These are phyloP conservation scores for Triops longicaudatus DNA, from an alignment of 1,140 invertebrate genomes.

Conservation along the genomic window DNA sequence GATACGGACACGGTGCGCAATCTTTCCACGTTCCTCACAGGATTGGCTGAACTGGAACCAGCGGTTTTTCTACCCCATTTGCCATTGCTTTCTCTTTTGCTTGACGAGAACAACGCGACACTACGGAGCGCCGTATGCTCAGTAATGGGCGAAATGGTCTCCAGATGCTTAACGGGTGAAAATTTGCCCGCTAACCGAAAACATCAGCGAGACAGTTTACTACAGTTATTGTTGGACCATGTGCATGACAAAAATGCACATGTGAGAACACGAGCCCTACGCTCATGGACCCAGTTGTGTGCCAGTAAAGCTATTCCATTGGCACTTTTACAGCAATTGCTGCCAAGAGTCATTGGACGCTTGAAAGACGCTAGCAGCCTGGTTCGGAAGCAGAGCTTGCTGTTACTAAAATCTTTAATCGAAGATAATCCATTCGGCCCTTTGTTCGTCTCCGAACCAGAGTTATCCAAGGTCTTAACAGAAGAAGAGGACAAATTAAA, in stretches of 20 bases:
- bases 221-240: constrained; percentile 67
- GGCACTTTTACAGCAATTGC: constrained; percentile 50
- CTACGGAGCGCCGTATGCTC: constrained; percentile 70
- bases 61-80: constrained; percentile 55
- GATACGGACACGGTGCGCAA: constrained; percentile 51
- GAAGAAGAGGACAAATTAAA: constrained; percentile 39
- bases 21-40: constrained; percentile 57
- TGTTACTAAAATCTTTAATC: constrained; percentile 60
- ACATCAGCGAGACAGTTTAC: constrained; percentile 56
- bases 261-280: constrained; percentile 64
- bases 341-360: constrained; percentile 54
- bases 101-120: constrained; percentile 61
- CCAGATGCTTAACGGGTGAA: constrained; percentile 54
- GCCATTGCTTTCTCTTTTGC: constrained; percentile 46
- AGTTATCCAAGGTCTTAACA: constrained; percentile 37
- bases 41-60: constrained; percentile 55
- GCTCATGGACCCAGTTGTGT: constrained; percentile 64
- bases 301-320: constrained; percentile 63
- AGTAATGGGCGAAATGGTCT: constrained; percentile 64
- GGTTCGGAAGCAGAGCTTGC: constrained; percentile 68
- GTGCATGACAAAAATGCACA: constrained; percentile 72
- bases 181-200: constrained; percentile 55
- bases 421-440: constrained; percentile 67
- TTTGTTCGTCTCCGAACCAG: constrained; percentile 37
- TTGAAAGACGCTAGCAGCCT: constrained; percentile 65